These are phyloP conservation scores for Actinostola sp. DNA, from an alignment of 92 coral and sea anemone species.

Conservation along the genomic window DNA sequence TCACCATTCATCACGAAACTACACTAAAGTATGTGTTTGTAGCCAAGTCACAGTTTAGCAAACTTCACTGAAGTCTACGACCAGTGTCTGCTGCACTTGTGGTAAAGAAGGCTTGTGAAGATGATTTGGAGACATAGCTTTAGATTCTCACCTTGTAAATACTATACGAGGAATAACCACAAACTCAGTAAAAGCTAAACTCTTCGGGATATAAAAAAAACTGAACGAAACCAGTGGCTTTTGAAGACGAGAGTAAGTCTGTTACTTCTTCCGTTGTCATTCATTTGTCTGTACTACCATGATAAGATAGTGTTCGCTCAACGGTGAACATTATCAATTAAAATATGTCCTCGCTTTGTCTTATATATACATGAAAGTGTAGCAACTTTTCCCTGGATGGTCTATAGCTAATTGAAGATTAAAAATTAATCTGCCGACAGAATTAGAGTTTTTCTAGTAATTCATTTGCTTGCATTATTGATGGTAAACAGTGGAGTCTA, in stretches of 20 bases:
- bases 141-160: constrained; percentile 7
- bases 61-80: constrained; percentile 4
- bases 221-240: background rate
- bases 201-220: background rate
- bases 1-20: background rate
- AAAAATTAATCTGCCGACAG: constrained; percentile 28
- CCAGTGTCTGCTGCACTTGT: constrained; percentile 3
- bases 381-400: constrained; percentile 4
- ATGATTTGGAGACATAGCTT: constrained; percentile 5
- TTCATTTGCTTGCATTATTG: constrained; percentile 16
- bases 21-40: background rate
- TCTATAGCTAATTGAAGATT: background rate
- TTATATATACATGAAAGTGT: background rate
- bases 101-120: background rate
- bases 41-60: constrained; percentile 2
- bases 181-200: background rate
- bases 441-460: constrained; percentile 30
- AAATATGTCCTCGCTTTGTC: no score
- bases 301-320: no score
- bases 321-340: background rate
- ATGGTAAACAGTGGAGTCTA: constrained; percentile 2
- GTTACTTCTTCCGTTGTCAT: background rate
- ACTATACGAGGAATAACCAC: background rate
- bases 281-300: background rate
- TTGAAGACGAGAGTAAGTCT: background rate